A percentile compares a stretch with the other conserved stretches of the same genome.
Conservation (phyloP, 2,888 invertebrate genomes). For the Apodemia zela region DNA sequence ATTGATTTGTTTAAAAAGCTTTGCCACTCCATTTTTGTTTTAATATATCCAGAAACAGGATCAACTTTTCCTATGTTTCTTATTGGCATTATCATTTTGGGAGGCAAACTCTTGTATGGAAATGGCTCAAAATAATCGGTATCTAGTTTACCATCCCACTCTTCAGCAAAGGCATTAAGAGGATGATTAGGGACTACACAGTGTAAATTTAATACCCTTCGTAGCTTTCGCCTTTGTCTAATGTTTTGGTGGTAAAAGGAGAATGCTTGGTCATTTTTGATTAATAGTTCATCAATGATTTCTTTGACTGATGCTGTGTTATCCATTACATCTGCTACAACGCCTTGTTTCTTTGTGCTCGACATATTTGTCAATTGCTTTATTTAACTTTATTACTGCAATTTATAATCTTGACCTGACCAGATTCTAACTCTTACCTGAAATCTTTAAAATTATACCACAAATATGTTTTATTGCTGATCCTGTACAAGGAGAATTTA, state of each 20-base stretch:
- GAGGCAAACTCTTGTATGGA: conserved; percentile 52
- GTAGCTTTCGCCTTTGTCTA: conserved; percentile 38
- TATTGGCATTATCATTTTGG: conserved; percentile 52
- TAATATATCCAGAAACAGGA: conserved; percentile 52
- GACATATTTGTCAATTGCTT: too few species aligned
- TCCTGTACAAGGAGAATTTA: too few species aligned
- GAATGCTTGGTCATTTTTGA: conserved; percentile 45
- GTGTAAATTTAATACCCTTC: conserved; percentile 38
- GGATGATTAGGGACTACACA: conserved; percentile 50
- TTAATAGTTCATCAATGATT: conserved; percentile 46
- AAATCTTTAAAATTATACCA: too few species aligned
- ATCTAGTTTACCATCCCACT: conserved; percentile 61
- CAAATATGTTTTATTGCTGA: too few species aligned
- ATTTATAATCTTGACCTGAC: too few species aligned
- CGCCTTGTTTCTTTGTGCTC: too few species aligned
- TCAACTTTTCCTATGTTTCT: conserved; percentile 46
- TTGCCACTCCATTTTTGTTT: conserved; percentile 53
- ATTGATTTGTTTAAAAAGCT: conserved; percentile 30
- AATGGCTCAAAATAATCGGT: conserved; percentile 59
- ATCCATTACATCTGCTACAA: conserved; percentile 38
- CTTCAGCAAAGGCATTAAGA: conserved; percentile 48
- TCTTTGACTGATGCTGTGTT: conserved; percentile 48
- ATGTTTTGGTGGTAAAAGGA: conserved; percentile 45
- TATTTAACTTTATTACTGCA: too few species aligned
- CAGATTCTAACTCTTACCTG: too few species aligned